A percentile compares a stretch with the other conserved stretches of the same genome.
Conservation (phyloP, 2,797 vertebrate genomes). For the Enteromius afrohamiltoni region DNA sequence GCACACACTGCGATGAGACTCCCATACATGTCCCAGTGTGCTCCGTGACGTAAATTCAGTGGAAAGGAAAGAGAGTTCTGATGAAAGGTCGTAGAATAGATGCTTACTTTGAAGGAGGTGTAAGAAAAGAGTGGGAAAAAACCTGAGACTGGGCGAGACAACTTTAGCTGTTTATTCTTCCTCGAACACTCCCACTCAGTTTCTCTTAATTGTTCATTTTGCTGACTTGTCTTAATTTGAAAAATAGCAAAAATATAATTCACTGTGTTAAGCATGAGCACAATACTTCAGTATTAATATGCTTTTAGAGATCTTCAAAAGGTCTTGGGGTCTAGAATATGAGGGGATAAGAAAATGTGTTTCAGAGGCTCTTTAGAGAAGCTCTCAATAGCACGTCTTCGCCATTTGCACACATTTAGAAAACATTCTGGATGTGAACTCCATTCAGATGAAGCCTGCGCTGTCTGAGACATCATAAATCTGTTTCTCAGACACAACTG, state of each 20-base stretch:
- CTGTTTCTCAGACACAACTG: constrained; percentile 16
- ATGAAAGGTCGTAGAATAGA: background rate
- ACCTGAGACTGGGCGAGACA: constrained; percentile 24
- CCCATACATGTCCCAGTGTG: background rate
- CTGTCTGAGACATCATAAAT: constrained; percentile 36
- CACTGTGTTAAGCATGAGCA: background rate
- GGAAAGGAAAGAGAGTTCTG: background rate
- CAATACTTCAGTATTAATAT: background rate
- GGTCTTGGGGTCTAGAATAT: background rate
- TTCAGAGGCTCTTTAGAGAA: background rate
- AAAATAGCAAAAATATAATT: background rate
- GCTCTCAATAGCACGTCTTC: background rate
- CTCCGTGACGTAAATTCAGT: background rate
- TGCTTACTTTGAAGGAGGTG: background rate
- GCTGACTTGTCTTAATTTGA: constrained; percentile 5
- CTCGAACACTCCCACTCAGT: background rate
- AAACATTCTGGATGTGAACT: constrained; percentile 36
- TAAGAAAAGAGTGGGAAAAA: background rate
- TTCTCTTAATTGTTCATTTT: background rate
- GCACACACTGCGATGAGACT: background rate
- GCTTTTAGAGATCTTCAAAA: background rate
- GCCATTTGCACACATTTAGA: constrained; percentile 15
- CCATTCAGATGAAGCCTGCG: constrained; percentile 48
- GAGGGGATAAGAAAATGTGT: background rate
- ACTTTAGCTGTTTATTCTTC: constrained; percentile 29